Conservation (phyloP, 2,113 vertebrate species). For the Cavia porcellus region DNA sequence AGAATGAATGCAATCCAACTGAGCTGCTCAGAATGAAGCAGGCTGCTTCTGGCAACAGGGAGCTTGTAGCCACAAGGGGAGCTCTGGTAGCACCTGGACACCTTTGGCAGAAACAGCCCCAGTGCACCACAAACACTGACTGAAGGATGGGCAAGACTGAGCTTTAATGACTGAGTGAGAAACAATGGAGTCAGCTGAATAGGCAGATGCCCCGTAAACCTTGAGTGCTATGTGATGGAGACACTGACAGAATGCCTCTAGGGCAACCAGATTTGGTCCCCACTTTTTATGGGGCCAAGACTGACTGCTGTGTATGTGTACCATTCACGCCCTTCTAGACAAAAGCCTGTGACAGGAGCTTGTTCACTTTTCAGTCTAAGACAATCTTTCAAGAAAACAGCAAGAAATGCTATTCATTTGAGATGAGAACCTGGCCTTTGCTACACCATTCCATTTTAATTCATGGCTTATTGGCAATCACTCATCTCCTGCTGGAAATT, state of each 20-base stretch:
- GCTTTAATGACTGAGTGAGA: background rate
- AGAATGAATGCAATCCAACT: constrained; percentile 40
- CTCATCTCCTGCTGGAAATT: constrained; percentile 79
- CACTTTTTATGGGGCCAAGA: background rate
- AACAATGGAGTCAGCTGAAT: background rate
- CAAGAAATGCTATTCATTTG: constrained; percentile 63
- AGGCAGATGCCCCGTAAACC: background rate
- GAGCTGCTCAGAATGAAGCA: constrained; percentile 38
- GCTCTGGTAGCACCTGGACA: background rate
- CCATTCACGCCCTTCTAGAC: background rate
- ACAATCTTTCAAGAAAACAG: constrained; percentile 73
- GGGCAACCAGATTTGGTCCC: background rate
- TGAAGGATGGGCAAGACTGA: background rate
- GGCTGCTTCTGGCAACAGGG: background rate
- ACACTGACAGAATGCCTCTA: background rate
- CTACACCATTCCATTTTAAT: constrained; percentile 67
- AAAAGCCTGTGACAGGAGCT: background rate
- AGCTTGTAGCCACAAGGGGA: background rate
- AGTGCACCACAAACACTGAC: background rate
- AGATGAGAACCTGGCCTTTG: constrained; percentile 66
- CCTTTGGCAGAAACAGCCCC: background rate
- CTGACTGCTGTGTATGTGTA: background rate
- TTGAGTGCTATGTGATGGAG: background rate
- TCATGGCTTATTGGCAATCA: constrained; percentile 72
- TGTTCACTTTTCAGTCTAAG: constrained; percentile 38